Evolutionary conservation across 2,888 invertebrate species (phyloP).

Genomic region (Watsonalla binaria): DNA sequence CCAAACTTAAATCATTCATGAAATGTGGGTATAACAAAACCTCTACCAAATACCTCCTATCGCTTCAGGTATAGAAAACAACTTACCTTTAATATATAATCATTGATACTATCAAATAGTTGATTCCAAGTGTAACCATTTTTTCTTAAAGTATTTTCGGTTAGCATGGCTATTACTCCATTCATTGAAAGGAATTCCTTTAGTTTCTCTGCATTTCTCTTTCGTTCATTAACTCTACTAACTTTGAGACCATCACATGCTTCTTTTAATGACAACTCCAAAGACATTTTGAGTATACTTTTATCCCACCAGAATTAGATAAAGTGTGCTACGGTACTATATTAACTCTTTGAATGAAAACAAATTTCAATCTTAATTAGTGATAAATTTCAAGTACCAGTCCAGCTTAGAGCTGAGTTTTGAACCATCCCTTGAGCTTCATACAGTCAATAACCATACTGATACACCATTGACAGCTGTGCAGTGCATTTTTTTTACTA

Average conservation of each 20-base stretch:
- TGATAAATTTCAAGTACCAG: too few relatives aligned
- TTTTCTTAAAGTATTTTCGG: constrained; percentile 52
- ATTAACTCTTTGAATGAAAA: too few relatives aligned
- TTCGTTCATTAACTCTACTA: constrained; percentile 60
- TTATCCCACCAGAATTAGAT: neutral
- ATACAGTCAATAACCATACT: too few relatives aligned
- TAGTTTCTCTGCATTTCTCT: constrained; percentile 62
- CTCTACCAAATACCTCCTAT: too few relatives aligned
- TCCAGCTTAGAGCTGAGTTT: too few relatives aligned
- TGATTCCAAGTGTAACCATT: constrained; percentile 63
- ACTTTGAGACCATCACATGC: constrained; percentile 55
- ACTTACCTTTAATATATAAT: constrained; percentile 62
- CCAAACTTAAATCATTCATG: too few relatives aligned
- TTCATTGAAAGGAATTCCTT: constrained; percentile 61
- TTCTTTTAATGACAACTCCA: constrained; percentile 55
- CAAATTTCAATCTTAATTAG: too few relatives aligned
- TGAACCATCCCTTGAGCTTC: too few relatives aligned
- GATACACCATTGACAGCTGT: too few relatives aligned
- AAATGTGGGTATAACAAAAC: neutral
- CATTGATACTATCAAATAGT: constrained; percentile 61
- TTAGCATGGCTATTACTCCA: constrained; percentile 53
- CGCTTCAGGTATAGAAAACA: neutral
- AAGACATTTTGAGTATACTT: constrained; percentile 35
- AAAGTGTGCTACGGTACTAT: too few relatives aligned
- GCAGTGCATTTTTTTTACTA: too few relatives aligned